Evolutionary conservation across 2,113 vertebrate genomes (phyloP).

Genomic region (Ondatra zibethicus): DNA sequence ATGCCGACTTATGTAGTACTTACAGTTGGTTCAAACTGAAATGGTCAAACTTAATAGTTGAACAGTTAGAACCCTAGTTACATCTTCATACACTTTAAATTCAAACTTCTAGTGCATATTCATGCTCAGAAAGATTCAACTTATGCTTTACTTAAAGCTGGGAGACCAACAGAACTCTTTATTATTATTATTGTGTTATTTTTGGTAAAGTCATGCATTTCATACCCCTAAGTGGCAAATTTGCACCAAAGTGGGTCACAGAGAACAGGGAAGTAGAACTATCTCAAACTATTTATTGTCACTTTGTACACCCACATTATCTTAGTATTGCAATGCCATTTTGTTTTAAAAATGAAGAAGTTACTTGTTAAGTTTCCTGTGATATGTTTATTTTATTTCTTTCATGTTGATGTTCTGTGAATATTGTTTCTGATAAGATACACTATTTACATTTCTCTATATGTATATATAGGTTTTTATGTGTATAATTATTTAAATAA

Average conservation of each 20-base stretch:
- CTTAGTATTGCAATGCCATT: neutral
- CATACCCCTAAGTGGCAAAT: neutral
- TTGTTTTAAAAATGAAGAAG: neutral
- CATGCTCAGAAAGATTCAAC: neutral
- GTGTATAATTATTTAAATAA: neutral
- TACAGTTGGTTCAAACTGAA: neutral
- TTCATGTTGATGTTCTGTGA: neutral
- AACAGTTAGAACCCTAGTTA: neutral
- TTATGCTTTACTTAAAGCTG: neutral
- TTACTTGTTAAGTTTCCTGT: neutral
- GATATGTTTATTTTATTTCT: neutral
- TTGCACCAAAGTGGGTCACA: neutral
- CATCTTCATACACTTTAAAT: neutral
- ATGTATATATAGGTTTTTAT: rapidly evolving
- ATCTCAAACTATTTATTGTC: neutral
- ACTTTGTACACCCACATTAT: neutral
- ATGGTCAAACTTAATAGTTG: neutral
- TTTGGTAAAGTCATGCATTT: neutral
- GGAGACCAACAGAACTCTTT: neutral
- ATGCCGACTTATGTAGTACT: neutral
- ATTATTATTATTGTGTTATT: neutral
- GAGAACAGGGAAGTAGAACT: neutral
- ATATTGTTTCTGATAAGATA: neutral
- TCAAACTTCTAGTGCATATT: neutral
- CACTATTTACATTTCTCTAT: neutral